Percentiles rank a stretch among this genome's conserved stretches.
phyloP scores from a whole-genome alignment of 1,140 invertebrate genomes.

The Thereuonema tuberculata region DNA sequence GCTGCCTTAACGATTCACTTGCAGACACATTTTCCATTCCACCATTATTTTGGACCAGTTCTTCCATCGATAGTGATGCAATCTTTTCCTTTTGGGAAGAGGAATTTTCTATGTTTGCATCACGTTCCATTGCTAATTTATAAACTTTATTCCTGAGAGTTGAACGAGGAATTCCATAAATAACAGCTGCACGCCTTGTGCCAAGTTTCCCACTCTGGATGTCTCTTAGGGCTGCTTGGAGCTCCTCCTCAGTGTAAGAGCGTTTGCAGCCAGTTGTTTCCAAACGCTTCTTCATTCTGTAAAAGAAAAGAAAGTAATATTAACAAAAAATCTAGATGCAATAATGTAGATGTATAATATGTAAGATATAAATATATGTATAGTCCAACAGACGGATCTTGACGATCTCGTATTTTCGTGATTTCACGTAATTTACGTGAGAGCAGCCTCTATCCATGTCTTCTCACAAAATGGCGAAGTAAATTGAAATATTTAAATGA shows the following conservation, averaged over 20 bases:
- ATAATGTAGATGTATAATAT: background rate
- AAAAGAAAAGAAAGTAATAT: constrained; percentile 10
- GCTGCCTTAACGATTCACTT: constrained; percentile 40
- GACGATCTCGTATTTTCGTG: too few relatives aligned
- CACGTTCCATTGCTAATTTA: constrained; percentile 60
- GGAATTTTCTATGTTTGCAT: constrained; percentile 22
- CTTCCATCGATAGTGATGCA: constrained; percentile 3
- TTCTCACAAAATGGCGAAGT: too few relatives aligned
- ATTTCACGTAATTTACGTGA: constrained; percentile 10
- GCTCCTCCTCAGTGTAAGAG: constrained; percentile 80
- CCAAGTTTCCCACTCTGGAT: constrained; percentile 84
- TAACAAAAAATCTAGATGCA: background rate
- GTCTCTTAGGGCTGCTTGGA: constrained; percentile 74
- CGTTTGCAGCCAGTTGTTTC: constrained; percentile 29
- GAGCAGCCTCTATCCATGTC: too few relatives aligned
- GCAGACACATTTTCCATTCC: constrained; percentile 21
- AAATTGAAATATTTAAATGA: too few relatives aligned
- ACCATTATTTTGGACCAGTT: constrained; percentile 12
- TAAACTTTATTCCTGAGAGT: constrained; percentile 87
- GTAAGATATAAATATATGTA: too few relatives aligned
- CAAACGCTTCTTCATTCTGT: constrained; percentile 15
- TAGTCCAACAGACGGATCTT: too few relatives aligned
- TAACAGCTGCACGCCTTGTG: constrained; percentile 75
- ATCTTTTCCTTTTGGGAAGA: background rate
- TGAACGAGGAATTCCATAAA: constrained; percentile 89